Conservation (phyloP, 2,113 vertebrate species). For the Anolis sagrei region DNA sequence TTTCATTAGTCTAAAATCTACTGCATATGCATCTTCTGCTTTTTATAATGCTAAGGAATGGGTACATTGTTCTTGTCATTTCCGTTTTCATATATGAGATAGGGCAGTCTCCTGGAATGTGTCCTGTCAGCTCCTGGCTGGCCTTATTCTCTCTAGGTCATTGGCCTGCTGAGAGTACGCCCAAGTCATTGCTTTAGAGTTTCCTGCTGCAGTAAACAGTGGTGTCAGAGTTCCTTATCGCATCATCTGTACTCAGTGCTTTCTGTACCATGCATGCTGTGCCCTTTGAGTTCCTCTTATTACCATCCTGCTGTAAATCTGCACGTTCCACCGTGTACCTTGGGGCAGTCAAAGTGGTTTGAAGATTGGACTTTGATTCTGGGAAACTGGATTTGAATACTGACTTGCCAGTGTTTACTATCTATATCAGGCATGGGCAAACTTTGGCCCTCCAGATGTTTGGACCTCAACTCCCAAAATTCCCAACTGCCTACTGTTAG, state of each 20-base stretch:
- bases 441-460: too few relatives aligned
- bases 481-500: too few relatives aligned
- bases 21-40: too few relatives aligned
- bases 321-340: background rate
- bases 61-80: too few relatives aligned
- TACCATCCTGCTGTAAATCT: background rate
- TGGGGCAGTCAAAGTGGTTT: background rate
- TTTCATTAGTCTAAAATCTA: too few relatives aligned
- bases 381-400: too few relatives aligned
- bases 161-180: background rate
- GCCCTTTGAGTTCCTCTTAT: background rate
- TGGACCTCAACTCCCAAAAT: too few relatives aligned
- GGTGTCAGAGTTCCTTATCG: background rate
- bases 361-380: too few relatives aligned
- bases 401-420: too few relatives aligned
- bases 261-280: background rate
- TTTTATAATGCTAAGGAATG: too few relatives aligned
- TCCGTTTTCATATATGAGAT: background rate
- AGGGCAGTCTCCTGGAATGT: background rate
- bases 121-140: background rate
- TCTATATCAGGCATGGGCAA: too few relatives aligned
- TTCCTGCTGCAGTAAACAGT: background rate
- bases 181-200: background rate
- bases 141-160: slow-evolving; percentile 12
- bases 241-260: background rate